A percentile compares a stretch with the other conserved stretches of the same genome.
Conservation (phyloP, 2,888 invertebrate genomes). For the Agapostemon virescens region DNA sequence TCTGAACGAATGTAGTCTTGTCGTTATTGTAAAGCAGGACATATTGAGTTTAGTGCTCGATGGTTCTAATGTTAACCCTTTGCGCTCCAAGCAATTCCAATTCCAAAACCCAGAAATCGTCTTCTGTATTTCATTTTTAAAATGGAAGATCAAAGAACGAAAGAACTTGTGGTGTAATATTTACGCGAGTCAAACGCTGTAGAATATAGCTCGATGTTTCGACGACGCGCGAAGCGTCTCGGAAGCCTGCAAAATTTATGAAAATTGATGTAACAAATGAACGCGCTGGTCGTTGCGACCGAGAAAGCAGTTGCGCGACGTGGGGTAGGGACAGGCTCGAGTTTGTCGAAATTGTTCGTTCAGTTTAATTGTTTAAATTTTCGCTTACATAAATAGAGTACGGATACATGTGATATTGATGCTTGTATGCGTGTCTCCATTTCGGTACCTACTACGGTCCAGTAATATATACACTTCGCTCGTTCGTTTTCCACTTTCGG, state of each 20-base stretch:
- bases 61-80: too few species aligned
- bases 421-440: slow-evolving; percentile 60
- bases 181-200: background rate
- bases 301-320: background rate
- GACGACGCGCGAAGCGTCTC: background rate
- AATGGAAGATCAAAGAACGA: too few species aligned
- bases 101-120: too few species aligned
- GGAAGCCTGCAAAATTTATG: background rate
- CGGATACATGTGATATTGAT: slow-evolving; percentile 76
- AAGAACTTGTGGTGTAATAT: too few species aligned
- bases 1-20: too few species aligned
- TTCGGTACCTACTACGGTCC: slow-evolving; percentile 59
- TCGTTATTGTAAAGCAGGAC: too few species aligned
- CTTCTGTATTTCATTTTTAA: too few species aligned
- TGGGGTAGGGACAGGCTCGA: background rate
- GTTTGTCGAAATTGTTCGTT: slow-evolving; percentile 56
- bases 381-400: slow-evolving; percentile 79
- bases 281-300: rapidly evolving
- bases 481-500: slow-evolving; percentile 51
- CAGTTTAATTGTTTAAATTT: slow-evolving; percentile 76
- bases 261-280: background rate
- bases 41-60: too few species aligned
- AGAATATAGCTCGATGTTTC: background rate
- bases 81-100: too few species aligned
- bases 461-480: slow-evolving; percentile 70